These are phyloP conservation scores for Phenganax marumi DNA, from an alignment of 92 coral and sea anemone genomes.

Conservation along the genomic window DNA sequence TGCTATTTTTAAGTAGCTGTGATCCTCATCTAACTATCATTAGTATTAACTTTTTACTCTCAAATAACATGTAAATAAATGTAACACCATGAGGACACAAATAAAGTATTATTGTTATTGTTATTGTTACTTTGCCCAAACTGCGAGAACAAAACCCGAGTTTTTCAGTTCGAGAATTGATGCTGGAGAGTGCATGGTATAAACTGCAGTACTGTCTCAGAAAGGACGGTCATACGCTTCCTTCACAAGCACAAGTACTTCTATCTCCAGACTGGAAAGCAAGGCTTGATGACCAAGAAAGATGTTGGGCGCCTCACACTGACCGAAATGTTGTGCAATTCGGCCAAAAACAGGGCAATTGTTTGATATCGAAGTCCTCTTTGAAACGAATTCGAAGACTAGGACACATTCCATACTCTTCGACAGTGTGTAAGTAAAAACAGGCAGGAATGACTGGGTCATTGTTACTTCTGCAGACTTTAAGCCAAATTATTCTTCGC, in stretches of 20 bases:
- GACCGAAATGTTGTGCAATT: no score
- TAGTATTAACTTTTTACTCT: no score
- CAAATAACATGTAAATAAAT: no score
- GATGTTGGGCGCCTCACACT: conserved; percentile 38
- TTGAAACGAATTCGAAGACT: no score
- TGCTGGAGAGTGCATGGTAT: conserved; percentile 25
- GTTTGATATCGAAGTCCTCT: no score
- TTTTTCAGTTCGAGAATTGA: conserved; percentile 39
- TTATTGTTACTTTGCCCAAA: conserved; percentile 13
- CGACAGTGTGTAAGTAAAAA: conserved; percentile 40
- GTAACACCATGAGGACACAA: no score
- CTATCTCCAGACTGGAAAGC: conserved; percentile 50
- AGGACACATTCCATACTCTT: conserved; percentile 38
- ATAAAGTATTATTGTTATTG: no score
- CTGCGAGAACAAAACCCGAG: conserved; percentile 36
- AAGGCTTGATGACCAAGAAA: conserved; percentile 46
- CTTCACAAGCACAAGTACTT: conserved; percentile 46
- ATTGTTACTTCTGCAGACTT: conserved; percentile 54
- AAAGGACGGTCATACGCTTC: conserved; percentile 39
- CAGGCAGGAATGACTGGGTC: conserved; percentile 43
- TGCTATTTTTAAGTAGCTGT: no score
- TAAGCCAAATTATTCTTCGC: conserved; percentile 50
- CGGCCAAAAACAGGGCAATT: no score
- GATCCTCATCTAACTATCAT: no score
- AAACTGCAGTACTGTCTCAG: not conserved